phyloP scores from a whole-genome alignment of 2,888 invertebrate genomes.

The Mamestra brassicae region DNA sequence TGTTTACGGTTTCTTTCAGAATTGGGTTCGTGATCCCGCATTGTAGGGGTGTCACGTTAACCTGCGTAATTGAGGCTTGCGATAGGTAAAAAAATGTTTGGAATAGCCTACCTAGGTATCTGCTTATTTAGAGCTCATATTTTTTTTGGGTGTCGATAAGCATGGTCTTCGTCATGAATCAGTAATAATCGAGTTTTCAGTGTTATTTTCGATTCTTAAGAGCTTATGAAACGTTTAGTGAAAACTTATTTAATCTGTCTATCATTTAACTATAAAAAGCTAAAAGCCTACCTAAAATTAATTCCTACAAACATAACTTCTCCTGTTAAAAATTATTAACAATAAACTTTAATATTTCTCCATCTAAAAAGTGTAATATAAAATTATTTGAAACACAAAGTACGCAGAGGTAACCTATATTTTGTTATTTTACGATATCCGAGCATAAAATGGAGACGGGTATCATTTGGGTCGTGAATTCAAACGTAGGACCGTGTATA shows the following conservation, averaged over 20 bases:
- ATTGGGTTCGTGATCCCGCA: constrained; percentile 83
- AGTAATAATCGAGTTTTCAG: background rate
- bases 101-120: background rate
- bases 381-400: constrained; percentile 58
- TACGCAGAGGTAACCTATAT: constrained; percentile 59
- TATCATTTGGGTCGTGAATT: constrained; percentile 71
- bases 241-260: background rate
- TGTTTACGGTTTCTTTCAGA: constrained; percentile 71
- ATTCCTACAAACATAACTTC: constrained; percentile 33
- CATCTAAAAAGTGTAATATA: constrained; percentile 46
- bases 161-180: background rate
- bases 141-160: background rate
- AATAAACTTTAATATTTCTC: constrained; percentile 50
- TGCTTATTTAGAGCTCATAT: background rate
- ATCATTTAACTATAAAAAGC: constrained; percentile 1
- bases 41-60: constrained; percentile 64
- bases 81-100: constrained; percentile 2
- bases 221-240: background rate
- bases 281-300: constrained; percentile 31
- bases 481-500: constrained; percentile 69
- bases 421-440: constrained; percentile 65
- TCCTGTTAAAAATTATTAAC: constrained; percentile 49
- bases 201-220: background rate
- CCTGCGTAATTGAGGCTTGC: constrained; percentile 43
- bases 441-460: constrained; percentile 64